These are phyloP conservation scores for Encarsia formosa DNA, from an alignment of 2,888 invertebrate species.

Conservation along the genomic window DNA sequence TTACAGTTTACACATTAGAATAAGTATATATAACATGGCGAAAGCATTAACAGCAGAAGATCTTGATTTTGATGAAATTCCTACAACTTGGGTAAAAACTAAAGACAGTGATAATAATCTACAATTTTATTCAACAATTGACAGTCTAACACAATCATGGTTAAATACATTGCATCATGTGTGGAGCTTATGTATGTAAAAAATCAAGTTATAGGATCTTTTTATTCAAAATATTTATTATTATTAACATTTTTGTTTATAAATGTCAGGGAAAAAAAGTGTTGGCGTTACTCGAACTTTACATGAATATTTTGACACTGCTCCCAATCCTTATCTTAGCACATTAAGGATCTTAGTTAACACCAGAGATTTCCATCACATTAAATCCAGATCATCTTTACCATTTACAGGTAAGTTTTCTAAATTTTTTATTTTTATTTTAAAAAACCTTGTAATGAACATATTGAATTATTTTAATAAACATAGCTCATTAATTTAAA, in stretches of 20 bases:
- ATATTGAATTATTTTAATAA: too few species aligned
- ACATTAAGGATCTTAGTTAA: slow-evolving; percentile 60
- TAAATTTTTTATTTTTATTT: slow-evolving; percentile 4
- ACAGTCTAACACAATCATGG: slow-evolving; percentile 41
- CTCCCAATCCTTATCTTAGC: slow-evolving; percentile 60
- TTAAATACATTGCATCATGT: slow-evolving; percentile 38
- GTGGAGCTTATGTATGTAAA: slow-evolving; percentile 42
- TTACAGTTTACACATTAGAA: too few species aligned
- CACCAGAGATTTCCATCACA: slow-evolving; percentile 61
- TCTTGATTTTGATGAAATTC: slow-evolving; percentile 7
- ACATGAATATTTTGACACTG: slow-evolving; percentile 53
- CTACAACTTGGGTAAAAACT: slow-evolving; percentile 1
- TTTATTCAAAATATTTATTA: background rate
- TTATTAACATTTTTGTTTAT: background rate
- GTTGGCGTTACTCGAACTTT: slow-evolving; percentile 54
- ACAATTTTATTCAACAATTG: slow-evolving; percentile 35
- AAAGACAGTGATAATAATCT: slow-evolving; percentile 27
- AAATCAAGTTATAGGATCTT: background rate
- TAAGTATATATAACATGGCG: too few species aligned
- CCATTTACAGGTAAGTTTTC: slow-evolving; percentile 51
- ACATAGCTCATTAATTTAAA: background rate
- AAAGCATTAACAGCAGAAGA: background rate
- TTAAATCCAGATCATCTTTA: slow-evolving; percentile 62
- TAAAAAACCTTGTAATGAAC: too few species aligned
- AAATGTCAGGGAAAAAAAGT: slow-evolving; percentile 56